Conservation (phyloP, 2,113 vertebrate species). For the Spea bombifrons region DNA sequence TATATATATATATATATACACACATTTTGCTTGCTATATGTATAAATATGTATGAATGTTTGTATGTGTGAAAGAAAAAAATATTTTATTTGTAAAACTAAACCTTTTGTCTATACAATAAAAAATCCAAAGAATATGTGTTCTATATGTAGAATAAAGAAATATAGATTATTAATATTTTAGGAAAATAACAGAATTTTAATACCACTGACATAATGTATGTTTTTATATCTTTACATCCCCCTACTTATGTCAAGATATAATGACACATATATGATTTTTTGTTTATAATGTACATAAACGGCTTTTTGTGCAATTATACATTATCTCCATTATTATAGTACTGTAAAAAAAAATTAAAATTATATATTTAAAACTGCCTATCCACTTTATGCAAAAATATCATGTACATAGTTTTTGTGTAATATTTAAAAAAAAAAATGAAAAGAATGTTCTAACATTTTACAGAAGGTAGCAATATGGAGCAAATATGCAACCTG, state of each 20-base stretch:
- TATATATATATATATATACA: background rate
- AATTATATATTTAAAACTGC: constrained; percentile 31
- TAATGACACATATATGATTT: background rate
- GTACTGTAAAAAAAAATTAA: constrained; percentile 28
- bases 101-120: background rate
- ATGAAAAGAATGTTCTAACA: constrained; percentile 9
- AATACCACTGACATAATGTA: background rate
- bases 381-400: constrained; percentile 14
- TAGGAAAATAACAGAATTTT: background rate
- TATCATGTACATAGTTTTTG: constrained; percentile 22
- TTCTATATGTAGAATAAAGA: background rate
- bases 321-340: constrained; percentile 5
- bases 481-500: background rate
- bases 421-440: constrained; percentile 15
- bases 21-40: background rate
- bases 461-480: background rate
- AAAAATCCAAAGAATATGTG: background rate
- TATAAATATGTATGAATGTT: background rate
- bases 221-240: background rate
- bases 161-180: background rate
- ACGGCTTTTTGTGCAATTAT: background rate
- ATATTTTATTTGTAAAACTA: background rate
- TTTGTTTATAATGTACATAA: constrained; percentile 36
- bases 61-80: background rate
- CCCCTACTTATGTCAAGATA: constrained; percentile 2